These are phyloP conservation scores for Uropetala carovei DNA, from an alignment of 2,888 invertebrate species.

Conservation along the genomic window DNA sequence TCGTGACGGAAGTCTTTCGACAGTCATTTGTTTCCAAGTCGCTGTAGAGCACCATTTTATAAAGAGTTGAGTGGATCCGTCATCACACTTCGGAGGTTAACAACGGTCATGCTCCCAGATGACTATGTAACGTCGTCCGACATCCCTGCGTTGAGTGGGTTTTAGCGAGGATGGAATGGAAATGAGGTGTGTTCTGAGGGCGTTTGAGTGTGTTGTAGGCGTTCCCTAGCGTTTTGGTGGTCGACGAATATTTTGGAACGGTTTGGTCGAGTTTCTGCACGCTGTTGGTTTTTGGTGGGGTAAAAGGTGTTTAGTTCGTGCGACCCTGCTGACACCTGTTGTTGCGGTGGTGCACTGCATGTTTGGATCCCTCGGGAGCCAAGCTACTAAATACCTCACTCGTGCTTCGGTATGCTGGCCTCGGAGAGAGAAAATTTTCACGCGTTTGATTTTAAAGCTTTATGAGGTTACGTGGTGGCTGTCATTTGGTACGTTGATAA, in stretches of 20 bases:
- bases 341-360: not conserved
- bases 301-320: not conserved
- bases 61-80: not conserved
- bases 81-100: not conserved
- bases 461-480: too few relatives aligned
- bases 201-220: conserved; percentile 9
- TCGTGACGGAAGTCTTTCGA: not conserved
- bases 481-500: too few relatives aligned
- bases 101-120: conserved; percentile 11
- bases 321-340: conserved; percentile 16
- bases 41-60: not conserved
- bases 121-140: conserved; percentile 25
- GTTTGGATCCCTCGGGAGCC: not conserved
- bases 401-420: not conserved
- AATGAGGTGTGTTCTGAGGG: conserved; percentile 9
- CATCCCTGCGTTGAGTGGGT: conserved; percentile 33
- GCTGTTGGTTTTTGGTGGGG: not conserved
- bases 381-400: not conserved
- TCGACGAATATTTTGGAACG: conserved; percentile 34
- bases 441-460: too few relatives aligned
- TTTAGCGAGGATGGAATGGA: conserved; percentile 38
- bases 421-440: too few relatives aligned
- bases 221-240: not conserved
- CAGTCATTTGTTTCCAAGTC: not conserved
- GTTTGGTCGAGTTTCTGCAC: not conserved